Evolutionary conservation across 2,113 vertebrate species (phyloP), one percentile per base, ranked within the genome.

Genomic region (Bagarius yarrelli): DNA sequence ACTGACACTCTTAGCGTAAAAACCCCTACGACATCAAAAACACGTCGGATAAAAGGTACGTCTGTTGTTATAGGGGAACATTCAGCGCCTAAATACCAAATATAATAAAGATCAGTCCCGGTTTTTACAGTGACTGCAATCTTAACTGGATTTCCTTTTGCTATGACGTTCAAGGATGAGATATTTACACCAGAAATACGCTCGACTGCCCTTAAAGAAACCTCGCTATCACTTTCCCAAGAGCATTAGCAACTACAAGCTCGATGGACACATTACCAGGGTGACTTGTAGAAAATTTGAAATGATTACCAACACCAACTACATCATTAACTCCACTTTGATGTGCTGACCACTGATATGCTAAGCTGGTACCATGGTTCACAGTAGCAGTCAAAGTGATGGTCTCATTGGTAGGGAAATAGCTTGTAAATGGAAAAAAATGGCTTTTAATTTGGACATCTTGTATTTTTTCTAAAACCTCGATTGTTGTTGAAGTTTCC

Each of bases 91-190:
- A 91, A 1, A 53, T 66, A 81, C 93, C 94, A 94, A 69, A 85
- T 34, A 16, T 92, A 95, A 21, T 87, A 61, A n/a, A 94, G 82
- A 53, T 91, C 84, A 9, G 90, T 93, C 27, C 93, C 93, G 0
- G 88, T 83, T 30, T 70, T 34, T 11, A 91, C 88, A 0, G 75
- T 85, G 2, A 91, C 89, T 25, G 88, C 90, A 15, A 95, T 88
- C 14, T 89, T 90, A 2, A 92, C 83, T 21, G 82, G 40, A 78
- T 87, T 79, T 30, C 88, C 87, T 27, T 87, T 76, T 19, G 87
- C 80, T 57, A 92, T 86, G 13, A 32, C 70, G 25, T 80, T 80
- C 32, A 81, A 27, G 21, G 84, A 78, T 34, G 78, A 83, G 40
- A 94, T 85, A 12, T n/a, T 80, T 12, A 89, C 87, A 8, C 79